Conservation (phyloP, 2,113 vertebrate genomes). For the Monopterus albus region DNA sequence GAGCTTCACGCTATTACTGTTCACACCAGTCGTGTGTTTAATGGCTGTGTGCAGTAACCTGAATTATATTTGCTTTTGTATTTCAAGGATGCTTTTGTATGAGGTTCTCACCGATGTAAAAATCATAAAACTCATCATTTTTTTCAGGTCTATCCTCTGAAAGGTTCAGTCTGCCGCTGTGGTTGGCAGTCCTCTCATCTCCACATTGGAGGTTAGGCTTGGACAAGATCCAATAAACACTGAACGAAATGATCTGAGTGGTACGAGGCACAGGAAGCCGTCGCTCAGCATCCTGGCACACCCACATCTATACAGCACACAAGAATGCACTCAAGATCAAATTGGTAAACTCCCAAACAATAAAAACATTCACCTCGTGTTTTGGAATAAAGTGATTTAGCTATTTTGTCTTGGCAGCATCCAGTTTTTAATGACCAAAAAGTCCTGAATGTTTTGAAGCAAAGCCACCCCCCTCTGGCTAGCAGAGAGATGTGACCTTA, state of each 20-base stretch:
- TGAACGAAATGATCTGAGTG: constrained; percentile 66
- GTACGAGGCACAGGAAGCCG: constrained; percentile 55
- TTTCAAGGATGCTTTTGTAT: constrained; percentile 67
- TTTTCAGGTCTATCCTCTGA: constrained; percentile 38
- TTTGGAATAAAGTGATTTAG: not conserved
- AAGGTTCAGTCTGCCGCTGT: constrained; percentile 49
- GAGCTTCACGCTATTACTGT: not conserved
- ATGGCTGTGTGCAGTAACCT: not conserved
- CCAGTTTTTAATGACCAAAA: constrained; percentile 56
- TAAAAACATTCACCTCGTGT: not conserved
- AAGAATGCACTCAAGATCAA: constrained; percentile 17
- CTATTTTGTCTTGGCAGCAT: constrained; percentile 7
- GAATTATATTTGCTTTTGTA: constrained; percentile 9
- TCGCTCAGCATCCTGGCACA: constrained; percentile 41
- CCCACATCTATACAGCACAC: constrained; percentile 51
- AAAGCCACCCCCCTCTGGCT: constrained; percentile 48
- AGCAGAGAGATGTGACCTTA: constrained; percentile 50
- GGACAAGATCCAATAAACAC: constrained; percentile 75
- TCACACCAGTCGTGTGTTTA: not conserved
- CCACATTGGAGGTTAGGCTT: constrained; percentile 56
- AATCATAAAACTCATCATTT: no score
- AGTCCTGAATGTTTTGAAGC: constrained; percentile 52
- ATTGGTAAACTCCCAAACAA: constrained; percentile 4
- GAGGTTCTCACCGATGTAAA: no score
- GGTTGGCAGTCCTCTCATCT: constrained; percentile 44